phyloP scores from a whole-genome alignment of 2,888 invertebrate genomes.

The Rambutsinella grinnellia region DNA sequence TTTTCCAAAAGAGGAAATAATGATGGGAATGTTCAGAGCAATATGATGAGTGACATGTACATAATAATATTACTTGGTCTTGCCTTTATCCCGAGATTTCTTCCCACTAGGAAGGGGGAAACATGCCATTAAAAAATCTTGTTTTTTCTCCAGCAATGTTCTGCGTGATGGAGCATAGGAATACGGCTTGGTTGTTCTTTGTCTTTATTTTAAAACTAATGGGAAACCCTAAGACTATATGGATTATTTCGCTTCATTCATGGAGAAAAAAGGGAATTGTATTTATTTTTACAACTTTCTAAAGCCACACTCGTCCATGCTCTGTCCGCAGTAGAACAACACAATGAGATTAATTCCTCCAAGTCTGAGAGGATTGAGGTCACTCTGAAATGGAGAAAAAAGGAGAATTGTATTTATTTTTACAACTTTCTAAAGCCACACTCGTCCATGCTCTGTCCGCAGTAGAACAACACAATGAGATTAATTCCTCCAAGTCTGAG shows the following conservation, averaged over 20 bases:
- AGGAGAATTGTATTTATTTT: neutral
- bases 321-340: too few relatives aligned
- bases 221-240: too few relatives aligned
- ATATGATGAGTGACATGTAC: slow-evolving; percentile 38
- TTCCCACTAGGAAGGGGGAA: neutral
- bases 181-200: slow-evolving; percentile 18
- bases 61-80: slow-evolving; percentile 46
- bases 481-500: slow-evolving; percentile 34
- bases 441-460: too few relatives aligned
- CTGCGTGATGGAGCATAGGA: slow-evolving; percentile 13
- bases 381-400: slow-evolving; percentile 10
- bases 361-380: slow-evolving; percentile 36
- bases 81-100: too few relatives aligned
- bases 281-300: neutral
- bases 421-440: slow-evolving; percentile 1
- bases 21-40: slow-evolving; percentile 35
- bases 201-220: slow-evolving; percentile 19
- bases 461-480: slow-evolving; percentile 25
- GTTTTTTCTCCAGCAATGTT: too few relatives aligned
- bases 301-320: neutral
- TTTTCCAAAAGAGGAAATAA: slow-evolving; percentile 17
- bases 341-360: slow-evolving; percentile 44
- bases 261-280: neutral
- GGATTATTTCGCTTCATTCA: too few relatives aligned
- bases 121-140: too few relatives aligned